phyloP scores from a whole-genome alignment of 2,113 vertebrate species.

The Aviceda subcristata region DNA sequence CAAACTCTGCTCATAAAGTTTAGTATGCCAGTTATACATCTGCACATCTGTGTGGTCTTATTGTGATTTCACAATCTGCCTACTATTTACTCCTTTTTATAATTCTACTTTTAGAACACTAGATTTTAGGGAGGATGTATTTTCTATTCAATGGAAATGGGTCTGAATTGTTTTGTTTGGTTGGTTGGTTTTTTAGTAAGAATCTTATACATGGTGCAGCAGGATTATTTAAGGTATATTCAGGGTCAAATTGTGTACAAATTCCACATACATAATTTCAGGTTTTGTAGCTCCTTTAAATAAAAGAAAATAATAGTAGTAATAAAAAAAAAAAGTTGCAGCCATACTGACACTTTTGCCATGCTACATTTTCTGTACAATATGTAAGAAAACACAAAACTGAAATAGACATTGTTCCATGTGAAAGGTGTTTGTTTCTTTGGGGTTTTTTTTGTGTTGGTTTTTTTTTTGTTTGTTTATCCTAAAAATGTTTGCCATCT shows the following conservation, averaged over 20 bases:
- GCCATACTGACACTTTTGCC: background rate
- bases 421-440: background rate
- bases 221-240: background rate
- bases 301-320: background rate
- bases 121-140: background rate
- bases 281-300: background rate
- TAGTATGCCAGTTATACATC: background rate
- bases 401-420: background rate
- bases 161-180: background rate
- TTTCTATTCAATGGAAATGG: background rate
- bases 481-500: background rate
- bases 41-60: background rate
- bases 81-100: background rate
- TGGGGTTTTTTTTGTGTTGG: background rate
- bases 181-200: background rate
- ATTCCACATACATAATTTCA: background rate
- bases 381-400: background rate
- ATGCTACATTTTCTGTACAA: background rate
- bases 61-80: background rate
- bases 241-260: background rate
- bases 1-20: background rate
- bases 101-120: background rate
- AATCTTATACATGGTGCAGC: background rate
- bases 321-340: background rate
- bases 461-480: background rate